Percentiles rank a stretch among this genome's conserved stretches.
These are phyloP conservation scores for Cossypha heuglini DNA, from an alignment of 2,797 vertebrate genomes.

Conservation along the genomic window DNA sequence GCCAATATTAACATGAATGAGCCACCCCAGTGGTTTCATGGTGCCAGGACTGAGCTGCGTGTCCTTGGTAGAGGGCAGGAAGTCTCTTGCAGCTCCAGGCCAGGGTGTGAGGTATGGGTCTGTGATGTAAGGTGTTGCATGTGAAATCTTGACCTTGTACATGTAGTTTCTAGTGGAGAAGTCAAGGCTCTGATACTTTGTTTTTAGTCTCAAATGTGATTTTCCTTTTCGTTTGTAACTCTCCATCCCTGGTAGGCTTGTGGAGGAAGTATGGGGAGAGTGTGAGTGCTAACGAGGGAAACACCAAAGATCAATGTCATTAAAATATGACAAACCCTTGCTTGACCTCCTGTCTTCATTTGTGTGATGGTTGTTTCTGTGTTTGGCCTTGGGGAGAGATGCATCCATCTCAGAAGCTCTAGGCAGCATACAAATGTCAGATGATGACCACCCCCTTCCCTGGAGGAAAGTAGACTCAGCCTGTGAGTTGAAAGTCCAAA, in stretches of 20 bases:
- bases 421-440: neutral
- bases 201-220: constrained; percentile 83
- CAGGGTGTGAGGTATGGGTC: constrained; percentile 77
- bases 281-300: constrained; percentile 79
- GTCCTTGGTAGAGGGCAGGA: constrained; percentile 44
- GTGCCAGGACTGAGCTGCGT: constrained; percentile 55
- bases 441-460: neutral
- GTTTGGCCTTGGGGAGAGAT: neutral
- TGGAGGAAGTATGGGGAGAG: constrained; percentile 73
- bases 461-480: neutral
- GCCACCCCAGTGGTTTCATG: constrained; percentile 45
- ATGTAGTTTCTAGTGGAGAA: constrained; percentile 83
- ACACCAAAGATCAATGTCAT: constrained; percentile 84
- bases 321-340: constrained; percentile 81
- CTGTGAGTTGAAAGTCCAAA: neutral
- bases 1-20: constrained; percentile 64
- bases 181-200: constrained; percentile 80
- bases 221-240: constrained; percentile 83
- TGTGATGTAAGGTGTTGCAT: constrained; percentile 83
- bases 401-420: neutral
- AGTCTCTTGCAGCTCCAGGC: constrained; percentile 62
- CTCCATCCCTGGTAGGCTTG: constrained; percentile 75
- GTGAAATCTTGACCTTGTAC: constrained; percentile 82
- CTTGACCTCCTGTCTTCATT: constrained; percentile 59
- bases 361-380: neutral